Base-by-base conservation (phyloP, 2,888 invertebrate genomes). In the Caenorhabditis afra region DNA sequence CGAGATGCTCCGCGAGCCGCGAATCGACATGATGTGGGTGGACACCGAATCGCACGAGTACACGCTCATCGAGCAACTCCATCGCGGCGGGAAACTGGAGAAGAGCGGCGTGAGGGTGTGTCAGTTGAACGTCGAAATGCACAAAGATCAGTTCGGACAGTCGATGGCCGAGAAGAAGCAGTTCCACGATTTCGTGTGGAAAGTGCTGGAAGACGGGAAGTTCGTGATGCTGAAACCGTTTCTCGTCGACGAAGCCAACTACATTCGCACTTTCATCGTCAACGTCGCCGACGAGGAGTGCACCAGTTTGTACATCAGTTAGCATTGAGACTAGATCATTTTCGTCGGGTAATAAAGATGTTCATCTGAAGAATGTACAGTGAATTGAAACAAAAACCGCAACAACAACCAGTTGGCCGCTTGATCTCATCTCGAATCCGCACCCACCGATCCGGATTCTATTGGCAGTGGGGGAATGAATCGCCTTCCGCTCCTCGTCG, bases 31-130 rank as follows among this genome's bases (percentile, higher is more conserved):
- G 39, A 44, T 74, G 16, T 74, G 74, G 74, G 58, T 74, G 12
- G 74, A 74, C 52, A 66, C 50, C 14, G 74, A 74, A 39, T 52
- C 59, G 14, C 50, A 64, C 37, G 74, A 74, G 23, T 74, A 57
- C 22, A 41, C 58, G 14, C 18, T 74, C 10, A 49, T 74, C 7
- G 49, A 64, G 1, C 35, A 50, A 8, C n/a, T 74, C 10, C 65
- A 66, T 52, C 20, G n/a, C 5, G 45, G 59, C 16, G 65, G 35
- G 11, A 29, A 50, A 44, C 2, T 74, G 2, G 65, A 74, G 16
- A 39, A 39, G 16, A 35, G 44, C 20, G 74, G 74, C 8, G 41
- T 74, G 14, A 50, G 23, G 8, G 50, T 74, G 1, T 74, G 74
- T 65, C 74, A 74, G 45, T 44, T 74, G 44, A 74, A 73, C 29